Evolutionary conservation across 2,797 vertebrate species (phyloP).

Genomic region (Bovichtus diacanthus): DNA sequence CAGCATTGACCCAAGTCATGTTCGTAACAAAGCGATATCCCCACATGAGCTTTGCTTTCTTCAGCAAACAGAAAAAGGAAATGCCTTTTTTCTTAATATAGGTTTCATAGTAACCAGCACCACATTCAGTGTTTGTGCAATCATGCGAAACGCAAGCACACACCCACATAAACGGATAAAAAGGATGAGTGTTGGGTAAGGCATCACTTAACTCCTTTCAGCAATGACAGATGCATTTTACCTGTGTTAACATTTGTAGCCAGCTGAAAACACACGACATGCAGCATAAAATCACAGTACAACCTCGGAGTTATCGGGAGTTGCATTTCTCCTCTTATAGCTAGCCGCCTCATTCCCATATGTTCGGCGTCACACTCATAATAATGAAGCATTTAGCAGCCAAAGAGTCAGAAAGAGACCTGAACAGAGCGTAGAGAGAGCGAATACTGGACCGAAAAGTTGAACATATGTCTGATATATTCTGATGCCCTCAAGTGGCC

Average conservation of each 20-base stretch:
- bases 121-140: neutral
- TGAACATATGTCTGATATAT: too few species aligned
- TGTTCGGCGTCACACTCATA: too few species aligned
- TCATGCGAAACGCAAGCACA: neutral
- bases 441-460: too few species aligned
- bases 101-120: neutral
- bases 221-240: neutral
- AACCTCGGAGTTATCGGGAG: neutral
- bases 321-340: neutral
- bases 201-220: neutral
- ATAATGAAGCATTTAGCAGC: too few species aligned
- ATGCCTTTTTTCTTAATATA: constrained; percentile 1
- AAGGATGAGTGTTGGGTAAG: neutral
- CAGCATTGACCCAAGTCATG: constrained; percentile 58
- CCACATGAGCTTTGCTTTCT: neutral
- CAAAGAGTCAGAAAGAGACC: too few species aligned
- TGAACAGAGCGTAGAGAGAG: too few species aligned
- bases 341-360: neutral
- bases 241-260: neutral
- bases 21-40: constrained; percentile 50
- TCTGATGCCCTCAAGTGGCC: neutral
- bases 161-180: neutral
- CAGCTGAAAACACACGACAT: neutral
- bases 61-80: constrained; percentile 7
- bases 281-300: too few species aligned